phyloP scores from a whole-genome alignment of 2,113 vertebrate species.

The Panthera uncia region DNA sequence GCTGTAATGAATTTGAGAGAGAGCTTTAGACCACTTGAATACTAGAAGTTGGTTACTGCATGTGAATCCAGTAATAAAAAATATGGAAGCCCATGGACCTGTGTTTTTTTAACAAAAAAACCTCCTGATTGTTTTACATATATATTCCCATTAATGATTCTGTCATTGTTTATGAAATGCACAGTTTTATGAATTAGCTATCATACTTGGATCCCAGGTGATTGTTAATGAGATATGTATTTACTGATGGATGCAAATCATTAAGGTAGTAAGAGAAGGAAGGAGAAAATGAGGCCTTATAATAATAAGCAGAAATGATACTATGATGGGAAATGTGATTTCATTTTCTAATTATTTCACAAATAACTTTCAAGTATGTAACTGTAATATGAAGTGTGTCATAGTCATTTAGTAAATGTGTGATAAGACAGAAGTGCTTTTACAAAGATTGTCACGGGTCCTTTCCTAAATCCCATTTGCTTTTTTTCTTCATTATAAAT shows the following conservation, averaged over 20 bases:
- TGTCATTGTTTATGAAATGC: not conserved
- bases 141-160: not conserved
- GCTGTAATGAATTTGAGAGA: not conserved
- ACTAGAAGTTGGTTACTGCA: not conserved
- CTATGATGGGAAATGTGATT: not conserved
- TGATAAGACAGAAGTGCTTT: not conserved
- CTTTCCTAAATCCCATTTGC: not conserved
- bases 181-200: not conserved
- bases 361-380: not conserved
- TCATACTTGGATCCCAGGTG: not conserved
- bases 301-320: not conserved
- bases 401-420: not conserved
- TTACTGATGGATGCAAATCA: not conserved
- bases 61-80: not conserved
- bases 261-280: not conserved
- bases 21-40: not conserved
- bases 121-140: not conserved
- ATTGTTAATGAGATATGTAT: not conserved
- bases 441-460: not conserved
- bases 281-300: not conserved
- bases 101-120: not conserved
- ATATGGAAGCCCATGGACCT: not conserved
- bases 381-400: not conserved
- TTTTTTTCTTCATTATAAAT: not conserved
- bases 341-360: constrained; percentile 8